Percentiles rank a stretch among this genome's conserved stretches.
Evolutionary conservation across 2,113 vertebrate species (phyloP).

Genomic region (Brienomyrus longianalis): DNA sequence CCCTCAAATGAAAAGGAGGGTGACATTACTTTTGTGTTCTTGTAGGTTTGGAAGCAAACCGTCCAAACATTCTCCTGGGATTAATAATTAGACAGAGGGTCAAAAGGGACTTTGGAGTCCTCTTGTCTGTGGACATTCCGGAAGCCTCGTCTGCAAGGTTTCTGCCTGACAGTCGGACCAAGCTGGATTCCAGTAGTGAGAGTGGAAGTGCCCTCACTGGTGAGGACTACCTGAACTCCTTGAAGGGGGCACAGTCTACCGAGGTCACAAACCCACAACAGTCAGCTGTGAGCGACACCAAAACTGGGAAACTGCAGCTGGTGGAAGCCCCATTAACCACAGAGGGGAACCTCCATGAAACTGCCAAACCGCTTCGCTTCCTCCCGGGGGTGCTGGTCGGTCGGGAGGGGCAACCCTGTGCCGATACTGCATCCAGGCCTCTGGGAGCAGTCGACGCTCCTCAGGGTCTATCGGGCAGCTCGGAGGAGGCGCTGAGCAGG

Average conservation of each 20-base stretch:
- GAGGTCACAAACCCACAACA: constrained; percentile 71
- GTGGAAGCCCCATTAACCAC: constrained; percentile 54
- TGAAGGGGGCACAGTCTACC: constrained; percentile 68
- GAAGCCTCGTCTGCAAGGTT: constrained; percentile 56
- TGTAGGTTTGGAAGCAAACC: constrained; percentile 84
- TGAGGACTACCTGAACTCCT: constrained; percentile 77
- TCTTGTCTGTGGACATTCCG: constrained; percentile 61
- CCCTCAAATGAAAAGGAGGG: background rate
- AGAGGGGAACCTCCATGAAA: constrained; percentile 65
- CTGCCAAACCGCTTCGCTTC: constrained; percentile 81
- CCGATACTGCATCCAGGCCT: constrained; percentile 71
- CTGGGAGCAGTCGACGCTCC: constrained; percentile 64
- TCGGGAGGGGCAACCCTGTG: constrained; percentile 77
- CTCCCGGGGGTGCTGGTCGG: constrained; percentile 90
- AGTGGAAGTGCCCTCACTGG: constrained; percentile 61
- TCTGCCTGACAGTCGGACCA: constrained; percentile 75
- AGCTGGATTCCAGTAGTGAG: constrained; percentile 54
- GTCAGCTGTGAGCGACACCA: constrained; percentile 49
- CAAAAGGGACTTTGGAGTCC: constrained; percentile 68
- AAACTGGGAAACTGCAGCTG: constrained; percentile 25
- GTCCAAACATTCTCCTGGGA: constrained; percentile 85
- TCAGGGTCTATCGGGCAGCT: constrained; percentile 58
- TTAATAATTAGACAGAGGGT: constrained; percentile 89
- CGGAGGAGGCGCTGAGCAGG: constrained; percentile 53
- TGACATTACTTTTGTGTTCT: constrained; percentile 24